Base-by-base conservation (phyloP, 2,797 vertebrate species). In the Gobionotothen gibberifrons region DNA sequence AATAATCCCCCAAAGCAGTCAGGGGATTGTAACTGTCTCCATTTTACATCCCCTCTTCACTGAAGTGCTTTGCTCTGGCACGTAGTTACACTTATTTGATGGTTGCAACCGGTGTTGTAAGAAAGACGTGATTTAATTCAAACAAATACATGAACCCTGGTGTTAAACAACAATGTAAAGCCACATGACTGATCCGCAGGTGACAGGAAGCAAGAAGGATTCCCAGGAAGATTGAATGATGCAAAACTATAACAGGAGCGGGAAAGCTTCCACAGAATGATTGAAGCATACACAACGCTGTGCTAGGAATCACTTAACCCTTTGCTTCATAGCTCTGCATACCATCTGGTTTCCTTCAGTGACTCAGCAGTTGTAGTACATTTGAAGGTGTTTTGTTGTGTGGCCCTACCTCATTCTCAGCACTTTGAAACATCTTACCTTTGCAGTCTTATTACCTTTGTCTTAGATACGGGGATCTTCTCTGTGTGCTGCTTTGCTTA, bases 391-490 rank as follows among this genome's bases (percentile, higher is more conserved):
- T 82, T 74, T 60, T 56, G 57, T 82, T 16, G 63, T 79, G 70
- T 84, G 72, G 57, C 78, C 67, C 88, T 90, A 88, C 89, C 91
- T 92, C 85, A 81, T 80, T 75, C 60, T 87, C 55, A 69, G 58
- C 71, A 65, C 64, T 82, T 66, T 59, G 64, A 79, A 59, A 71
- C 15, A 32, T 72, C 32, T 53, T 65, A 59, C 42, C 56, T 70
- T 53, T 1, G 57, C 52, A 9, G 40, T 73, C 57, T 61, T 32
- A 47, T 52, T 60, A 46, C 39, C 29, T 19, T 36, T 12, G 5
- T 73, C 44, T 65, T 47, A 15, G 29, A 55, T 29, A 42, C 43
- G 54, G n/a, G 17, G 22, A 42, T 9, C 46, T 78, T 66, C 36
- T 71, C 21, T 32, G 42, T 74, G 40, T 47, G 46, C 5, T 51